These are phyloP conservation scores for Prosopocoilus inquinatus DNA, from an alignment of 2,888 invertebrate genomes.

Conservation along the genomic window DNA sequence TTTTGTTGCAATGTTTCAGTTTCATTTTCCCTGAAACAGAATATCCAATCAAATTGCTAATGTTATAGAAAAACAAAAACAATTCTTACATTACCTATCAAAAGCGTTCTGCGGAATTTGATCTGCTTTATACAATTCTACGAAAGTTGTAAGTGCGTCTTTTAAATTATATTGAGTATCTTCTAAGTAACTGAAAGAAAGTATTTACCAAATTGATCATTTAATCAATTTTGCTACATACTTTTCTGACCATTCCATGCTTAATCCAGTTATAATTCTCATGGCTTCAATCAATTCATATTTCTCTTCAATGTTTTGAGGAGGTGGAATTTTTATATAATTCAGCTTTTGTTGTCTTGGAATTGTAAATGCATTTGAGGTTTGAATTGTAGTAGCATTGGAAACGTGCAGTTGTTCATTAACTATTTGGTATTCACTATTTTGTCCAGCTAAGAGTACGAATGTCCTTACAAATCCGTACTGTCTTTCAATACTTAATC, in stretches of 20 bases:
- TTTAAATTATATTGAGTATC: conserved; percentile 64
- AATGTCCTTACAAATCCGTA: conserved; percentile 61
- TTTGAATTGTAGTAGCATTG: conserved; percentile 43
- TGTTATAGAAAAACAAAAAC: too few relatives aligned
- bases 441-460: conserved; percentile 51
- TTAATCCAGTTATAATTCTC: conserved; percentile 38
- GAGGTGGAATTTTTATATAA: conserved; percentile 24
- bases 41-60: too few relatives aligned
- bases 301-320: conserved; percentile 34
- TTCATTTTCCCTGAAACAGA: too few relatives aligned
- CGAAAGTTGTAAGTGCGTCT: conserved; percentile 53
- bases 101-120: conserved; percentile 42
- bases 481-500: conserved; percentile 54
- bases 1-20: too few relatives aligned
- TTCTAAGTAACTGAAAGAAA: conserved; percentile 58
- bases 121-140: conserved; percentile 44
- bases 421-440: conserved; percentile 59
- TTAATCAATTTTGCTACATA: conserved; percentile 26
- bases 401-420: conserved; percentile 68
- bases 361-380: conserved; percentile 35
- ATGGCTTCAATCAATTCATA: conserved; percentile 36
- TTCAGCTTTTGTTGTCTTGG: conserved; percentile 24
- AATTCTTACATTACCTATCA: conserved; percentile 15
- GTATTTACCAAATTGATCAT: not conserved
- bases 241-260: conserved; percentile 43